Evolutionary conservation across 2,113 vertebrate genomes (phyloP), one percentile per base, ranked within the genome.

Genomic region (Lasiurus borealis): DNA sequence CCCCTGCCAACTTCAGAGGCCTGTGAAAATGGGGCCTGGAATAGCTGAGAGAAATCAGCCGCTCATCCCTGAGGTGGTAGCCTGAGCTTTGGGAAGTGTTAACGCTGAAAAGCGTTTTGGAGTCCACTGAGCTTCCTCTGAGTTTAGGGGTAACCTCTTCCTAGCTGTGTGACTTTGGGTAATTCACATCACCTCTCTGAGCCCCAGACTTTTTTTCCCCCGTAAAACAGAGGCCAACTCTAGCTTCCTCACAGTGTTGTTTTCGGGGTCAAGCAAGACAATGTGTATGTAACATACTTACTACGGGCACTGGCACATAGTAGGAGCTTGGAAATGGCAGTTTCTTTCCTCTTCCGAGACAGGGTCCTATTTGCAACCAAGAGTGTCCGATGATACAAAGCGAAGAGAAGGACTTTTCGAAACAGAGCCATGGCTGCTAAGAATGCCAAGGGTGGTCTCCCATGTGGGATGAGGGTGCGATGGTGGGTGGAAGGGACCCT

Each of bases 381-480:
- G 9, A 80, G 19, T 4, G 16, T 73, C 27, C n/a, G 8, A 0
- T 50, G 52, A 75, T 34, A 59, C 50, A 84, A 36, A 11, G 50
- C 31, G 40, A 48, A 81, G 19, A 57, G 34, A 18, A n/a, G 29
- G 6, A 25, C 54, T 90, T 90, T 40, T 88, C 16, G 7, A 72
- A 72, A 83, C 34, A 57, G n/a, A 87, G 8, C 15, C 8, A 6
- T 57, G 12, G 15, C 40, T 59, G 46, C 16, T 77, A 72, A 29
- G 69, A 66, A 36, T 48, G 21, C 0, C 18, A 50, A 52, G 29
- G n/a, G 31, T 7, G 16, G 3, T 44, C 27, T 93, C 18, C 10
- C 0, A 11, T 36, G 27, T 3, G 14, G 34, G 34, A 23, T 5
- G 15, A 9, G 10, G 18, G 2, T 81, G 25, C 12, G 9, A 14